These are phyloP conservation scores for Dione vanillae DNA, from an alignment of 2,888 invertebrate species.

Conservation along the genomic window DNA sequence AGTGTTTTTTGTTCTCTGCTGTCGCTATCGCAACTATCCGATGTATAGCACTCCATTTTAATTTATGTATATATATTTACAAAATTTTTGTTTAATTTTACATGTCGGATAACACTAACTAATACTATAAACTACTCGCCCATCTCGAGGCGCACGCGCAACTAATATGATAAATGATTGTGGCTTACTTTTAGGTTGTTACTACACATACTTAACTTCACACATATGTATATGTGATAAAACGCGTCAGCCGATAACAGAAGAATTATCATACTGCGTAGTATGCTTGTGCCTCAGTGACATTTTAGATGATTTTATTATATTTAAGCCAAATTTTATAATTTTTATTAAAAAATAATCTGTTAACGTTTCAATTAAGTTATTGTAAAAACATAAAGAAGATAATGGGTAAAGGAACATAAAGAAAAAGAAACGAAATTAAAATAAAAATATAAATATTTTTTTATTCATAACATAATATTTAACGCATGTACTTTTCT, in stretches of 20 bases:
- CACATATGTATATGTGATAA: slow-evolving; percentile 11
- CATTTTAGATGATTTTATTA: too few species aligned
- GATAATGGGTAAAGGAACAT: too few species aligned
- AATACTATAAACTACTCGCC: slow-evolving; percentile 48
- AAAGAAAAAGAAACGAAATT: too few species aligned
- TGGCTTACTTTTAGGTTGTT: slow-evolving; percentile 23
- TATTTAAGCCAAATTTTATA: too few species aligned
- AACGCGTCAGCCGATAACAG: slow-evolving; percentile 29
- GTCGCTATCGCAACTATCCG: slow-evolving; percentile 93
- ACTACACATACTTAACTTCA: slow-evolving; percentile 15
- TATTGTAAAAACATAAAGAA: too few species aligned
- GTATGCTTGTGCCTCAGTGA: too few species aligned
- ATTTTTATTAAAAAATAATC: too few species aligned
- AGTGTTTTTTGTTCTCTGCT: slow-evolving; percentile 88
- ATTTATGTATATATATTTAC: slow-evolving; percentile 34
- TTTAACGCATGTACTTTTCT: too few species aligned
- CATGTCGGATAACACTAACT: slow-evolving; percentile 54
- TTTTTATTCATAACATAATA: too few species aligned
- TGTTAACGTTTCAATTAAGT: too few species aligned
- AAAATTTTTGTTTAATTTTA: slow-evolving; percentile 51
- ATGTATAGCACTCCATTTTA: slow-evolving; percentile 91
- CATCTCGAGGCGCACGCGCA: slow-evolving; percentile 75
- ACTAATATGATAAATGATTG: slow-evolving; percentile 57
- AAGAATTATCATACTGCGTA: slow-evolving; percentile 26
- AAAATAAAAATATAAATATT: too few species aligned